phyloP scores from a whole-genome alignment of 2,888 invertebrate species.

The Cepaea hortensis region DNA sequence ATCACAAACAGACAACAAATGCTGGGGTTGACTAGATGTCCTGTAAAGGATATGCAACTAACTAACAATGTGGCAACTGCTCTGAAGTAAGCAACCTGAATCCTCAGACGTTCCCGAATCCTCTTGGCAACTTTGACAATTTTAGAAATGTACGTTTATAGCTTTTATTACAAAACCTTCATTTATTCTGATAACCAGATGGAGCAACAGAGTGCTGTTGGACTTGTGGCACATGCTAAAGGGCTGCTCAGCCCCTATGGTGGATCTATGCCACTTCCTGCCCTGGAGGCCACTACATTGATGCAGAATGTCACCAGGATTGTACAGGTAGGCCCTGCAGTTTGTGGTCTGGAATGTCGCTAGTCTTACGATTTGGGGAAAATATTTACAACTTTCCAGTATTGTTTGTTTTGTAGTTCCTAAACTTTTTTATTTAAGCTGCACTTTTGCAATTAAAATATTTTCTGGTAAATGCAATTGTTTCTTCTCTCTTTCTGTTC shows the following conservation, averaged over 20 bases:
- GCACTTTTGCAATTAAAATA: too few species aligned
- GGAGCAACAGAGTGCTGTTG: slow-evolving; percentile 9
- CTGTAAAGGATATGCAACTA: too few species aligned
- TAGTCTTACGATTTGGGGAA: too few species aligned
- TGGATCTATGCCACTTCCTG: slow-evolving; percentile 57
- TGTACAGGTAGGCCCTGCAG: slow-evolving; percentile 57
- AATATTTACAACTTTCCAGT: background rate
- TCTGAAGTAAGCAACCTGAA: too few species aligned
- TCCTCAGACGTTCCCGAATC: too few species aligned
- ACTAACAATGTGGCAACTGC: too few species aligned
- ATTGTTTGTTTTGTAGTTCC: background rate
- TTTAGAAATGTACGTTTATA: background rate
- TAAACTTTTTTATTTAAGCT: background rate
- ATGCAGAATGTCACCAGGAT: slow-evolving; percentile 74
- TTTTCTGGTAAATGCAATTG: too few species aligned
- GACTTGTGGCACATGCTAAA: background rate
- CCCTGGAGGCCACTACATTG: slow-evolving; percentile 73
- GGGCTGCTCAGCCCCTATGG: slow-evolving; percentile 22
- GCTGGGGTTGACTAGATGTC: too few species aligned
- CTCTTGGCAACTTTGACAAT: too few species aligned
- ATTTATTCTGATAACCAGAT: background rate
- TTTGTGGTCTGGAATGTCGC: too few species aligned
- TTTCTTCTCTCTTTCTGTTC: too few species aligned
- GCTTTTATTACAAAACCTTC: background rate
- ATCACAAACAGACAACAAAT: too few species aligned